Evolutionary conservation across 2,797 vertebrate species (phyloP), one percentile per base, ranked within the genome.

Genomic region (Cyprinella venusta): DNA sequence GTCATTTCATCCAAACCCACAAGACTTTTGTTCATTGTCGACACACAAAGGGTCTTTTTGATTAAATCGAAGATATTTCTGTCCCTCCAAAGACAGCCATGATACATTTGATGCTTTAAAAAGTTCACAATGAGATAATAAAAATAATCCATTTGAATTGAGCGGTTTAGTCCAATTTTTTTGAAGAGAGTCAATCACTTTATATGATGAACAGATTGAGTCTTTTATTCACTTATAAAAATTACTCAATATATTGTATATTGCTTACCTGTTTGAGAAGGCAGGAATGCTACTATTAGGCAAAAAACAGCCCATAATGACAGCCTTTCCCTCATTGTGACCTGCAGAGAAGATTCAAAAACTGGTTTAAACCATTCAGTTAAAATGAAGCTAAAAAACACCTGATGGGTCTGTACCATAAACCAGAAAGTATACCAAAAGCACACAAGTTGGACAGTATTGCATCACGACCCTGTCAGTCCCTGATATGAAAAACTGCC

Each of bases 251-350:
- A n/a, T n/a, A n/a, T n/a, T n/a, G n/a, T n/a, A n/a, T n/a, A n/a
- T n/a, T n/a, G 19, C 63, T 67, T 67, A 97, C 96, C 95, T 84
- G 93, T 88, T 54, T 81, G 77, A 76, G 92, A 92, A 83, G 93
- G 93, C 84, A 94, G 40, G 84, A 91, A 82, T 1, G 85, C 88
- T 74, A 95, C 61, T 9, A 94, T 81, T 69, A 96, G 89, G 80
- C 92, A 92, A 79, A 90, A 83, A 38, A 95, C 83, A 36, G 86
- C 79, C 78, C 87, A 82, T 63, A 88, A 54, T 0, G 83, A 65
- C 86, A 91, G 83, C 82, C 83, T 93, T 84, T 89, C 85, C 85
- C 75, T 91, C 94, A 95, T 95, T 80, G 88, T 88, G 72, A 90
- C 84, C 95, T 96, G 88, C 1, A 86, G 18, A 16, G 68, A 79